Evolutionary conservation across 2,888 invertebrate species (phyloP), one percentile per base, ranked within the genome.

Genomic region (Leucania comma): DNA sequence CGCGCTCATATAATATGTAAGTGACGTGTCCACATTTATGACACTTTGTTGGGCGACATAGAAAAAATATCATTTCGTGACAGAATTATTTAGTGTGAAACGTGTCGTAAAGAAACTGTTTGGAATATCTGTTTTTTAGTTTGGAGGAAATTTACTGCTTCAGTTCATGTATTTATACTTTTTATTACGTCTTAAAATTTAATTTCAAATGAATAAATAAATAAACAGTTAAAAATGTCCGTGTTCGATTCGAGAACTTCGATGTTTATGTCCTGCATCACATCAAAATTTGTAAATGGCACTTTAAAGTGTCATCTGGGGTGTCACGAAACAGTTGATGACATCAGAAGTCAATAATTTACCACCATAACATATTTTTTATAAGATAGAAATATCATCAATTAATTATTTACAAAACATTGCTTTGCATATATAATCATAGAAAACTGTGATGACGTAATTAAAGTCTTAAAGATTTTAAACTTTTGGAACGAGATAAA

Each of bases 21-120:
- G 89, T 91, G 92, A 91, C 92, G 90, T 92, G 92, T 91, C 89
- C 91, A 89, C 92, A 89, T 93, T 92, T 92, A 91, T 92, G 90
- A 90, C 90, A 90, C 86, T 88, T 88, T 90, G 89, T 90, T 87
- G 88, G 88, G 83, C 87, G 90, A 90, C 89, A 90, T 83, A 88
- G 86, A 91, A 92, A 92, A 90, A 87, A 87, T 87, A 85, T 86
- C 78, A 87, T 86, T 87, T 83, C 86, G 82, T 87, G 85, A 88
- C 87, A 87, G 86, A 88, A 87, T 91, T 90, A 90, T 91, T 91
- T 90, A 89, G 87, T 84, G 82, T 82, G 77, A 80, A 79, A 78
- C 82, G 81, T 86, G 85, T 84, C 80, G 78, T 83, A 84, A 84
- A 85, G 84, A 86, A 86, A 88, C 87, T 83, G 84, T 88, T 84